A percentile compares a stretch with the other conserved stretches of the same genome.
phyloP scores from a whole-genome alignment of 2,113 vertebrate species.

The Ahaetulla prasina region DNA sequence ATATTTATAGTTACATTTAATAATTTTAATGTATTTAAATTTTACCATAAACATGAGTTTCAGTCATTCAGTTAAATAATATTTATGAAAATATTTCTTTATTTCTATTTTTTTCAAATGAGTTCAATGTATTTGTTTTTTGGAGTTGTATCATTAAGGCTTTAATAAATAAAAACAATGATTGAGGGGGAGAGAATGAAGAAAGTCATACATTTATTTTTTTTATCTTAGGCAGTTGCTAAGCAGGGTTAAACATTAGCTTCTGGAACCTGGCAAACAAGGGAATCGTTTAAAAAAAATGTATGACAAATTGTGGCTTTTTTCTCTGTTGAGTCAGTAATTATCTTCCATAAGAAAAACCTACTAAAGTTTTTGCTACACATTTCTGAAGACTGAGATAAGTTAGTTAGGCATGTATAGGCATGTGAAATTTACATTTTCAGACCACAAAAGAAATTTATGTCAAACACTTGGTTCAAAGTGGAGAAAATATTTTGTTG shows the following conservation, averaged over 20 bases:
- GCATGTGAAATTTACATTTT: not conserved
- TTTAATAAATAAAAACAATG: not conserved
- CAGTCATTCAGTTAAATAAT: not conserved
- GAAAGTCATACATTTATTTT: not conserved
- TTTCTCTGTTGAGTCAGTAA: slow-evolving; percentile 28
- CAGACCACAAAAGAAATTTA: not conserved
- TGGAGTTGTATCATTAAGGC: not conserved
- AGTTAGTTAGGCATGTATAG: not conserved
- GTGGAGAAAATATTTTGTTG: slow-evolving; percentile 34
- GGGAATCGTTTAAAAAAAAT: not conserved
- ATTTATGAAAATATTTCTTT: not conserved
- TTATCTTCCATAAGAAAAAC: slow-evolving; percentile 16
- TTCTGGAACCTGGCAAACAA: slow-evolving; percentile 14
- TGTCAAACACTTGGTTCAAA: slow-evolving; percentile 29
- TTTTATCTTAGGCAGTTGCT: slow-evolving; percentile 33
- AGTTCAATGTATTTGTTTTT: not conserved
- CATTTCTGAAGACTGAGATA: not conserved
- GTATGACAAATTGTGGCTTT: not conserved
- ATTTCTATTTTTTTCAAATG: not conserved
- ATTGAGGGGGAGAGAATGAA: not conserved
- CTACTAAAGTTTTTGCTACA: slow-evolving; percentile 13
- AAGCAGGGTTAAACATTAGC: slow-evolving; percentile 26
- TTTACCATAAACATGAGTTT: not conserved
- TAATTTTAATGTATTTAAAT: not conserved
- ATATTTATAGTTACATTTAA: not conserved